phyloP scores from a whole-genome alignment of 2,113 vertebrate genomes.

The Amphiprion ocellaris region DNA sequence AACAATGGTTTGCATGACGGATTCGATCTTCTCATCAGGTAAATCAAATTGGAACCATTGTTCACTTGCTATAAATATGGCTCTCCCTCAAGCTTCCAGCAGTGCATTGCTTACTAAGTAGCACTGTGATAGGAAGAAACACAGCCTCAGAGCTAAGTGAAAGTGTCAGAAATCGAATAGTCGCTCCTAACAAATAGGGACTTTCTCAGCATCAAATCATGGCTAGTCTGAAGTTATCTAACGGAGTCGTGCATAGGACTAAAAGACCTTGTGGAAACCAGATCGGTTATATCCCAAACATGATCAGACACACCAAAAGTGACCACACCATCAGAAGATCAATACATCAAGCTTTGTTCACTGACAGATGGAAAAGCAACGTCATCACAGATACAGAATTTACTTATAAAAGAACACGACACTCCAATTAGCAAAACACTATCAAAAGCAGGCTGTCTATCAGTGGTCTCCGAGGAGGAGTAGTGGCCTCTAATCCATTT shows the following conservation, averaged over 20 bases:
- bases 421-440: neutral
- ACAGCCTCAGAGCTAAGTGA: neutral
- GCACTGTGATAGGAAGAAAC: neutral
- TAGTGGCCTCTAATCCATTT: neutral
- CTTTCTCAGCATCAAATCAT: neutral
- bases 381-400: neutral
- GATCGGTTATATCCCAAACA: neutral
- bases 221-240: neutral
- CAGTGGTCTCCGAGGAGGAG: neutral
- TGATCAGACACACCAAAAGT: neutral
- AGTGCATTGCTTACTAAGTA: neutral
- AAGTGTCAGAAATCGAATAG: neutral
- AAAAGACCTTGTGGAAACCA: neutral
- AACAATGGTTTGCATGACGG: too few relatives aligned
- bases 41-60: neutral
- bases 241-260: neutral
- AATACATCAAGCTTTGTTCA: neutral
- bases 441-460: neutral
- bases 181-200: neutral
- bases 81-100: too few relatives aligned
- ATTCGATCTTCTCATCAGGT: neutral
- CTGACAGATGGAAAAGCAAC: neutral
- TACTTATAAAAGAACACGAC: neutral
- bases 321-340: neutral
- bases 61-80: neutral